phyloP scores from a whole-genome alignment of 2,113 vertebrate genomes.

The Forbesichthys agassizii region DNA sequence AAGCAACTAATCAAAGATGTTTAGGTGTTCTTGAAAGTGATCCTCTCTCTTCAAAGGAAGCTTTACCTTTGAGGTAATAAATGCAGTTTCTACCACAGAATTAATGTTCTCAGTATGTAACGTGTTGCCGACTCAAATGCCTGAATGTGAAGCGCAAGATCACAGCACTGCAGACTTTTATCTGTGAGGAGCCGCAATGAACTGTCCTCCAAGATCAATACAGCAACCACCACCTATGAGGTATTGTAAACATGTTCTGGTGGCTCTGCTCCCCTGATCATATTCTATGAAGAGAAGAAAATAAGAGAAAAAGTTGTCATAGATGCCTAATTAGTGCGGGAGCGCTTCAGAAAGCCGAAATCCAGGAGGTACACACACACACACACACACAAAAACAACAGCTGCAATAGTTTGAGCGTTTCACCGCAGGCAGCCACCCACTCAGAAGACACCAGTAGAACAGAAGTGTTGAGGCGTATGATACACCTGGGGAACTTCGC shows the following conservation, averaged over 20 bases:
- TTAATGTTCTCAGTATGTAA: no score
- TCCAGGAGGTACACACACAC: slow-evolving; percentile 5
- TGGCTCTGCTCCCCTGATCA: slow-evolving; percentile 14
- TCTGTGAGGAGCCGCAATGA: no score
- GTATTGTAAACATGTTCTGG: slow-evolving; percentile 15
- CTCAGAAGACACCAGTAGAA: slow-evolving; percentile 53
- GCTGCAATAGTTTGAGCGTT: slow-evolving; percentile 39
- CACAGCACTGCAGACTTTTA: no score
- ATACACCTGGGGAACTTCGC: slow-evolving; percentile 45
- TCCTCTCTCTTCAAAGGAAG: no score
- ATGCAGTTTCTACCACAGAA: no score
- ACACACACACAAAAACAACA: slow-evolving; percentile 32
- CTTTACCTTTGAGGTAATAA: no score
- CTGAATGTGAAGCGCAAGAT: no score
- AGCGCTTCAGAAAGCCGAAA: slow-evolving; percentile 24
- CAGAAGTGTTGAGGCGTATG: slow-evolving; percentile 34
- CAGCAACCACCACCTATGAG: slow-evolving; percentile 22
- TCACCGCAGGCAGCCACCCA: slow-evolving; percentile 52
- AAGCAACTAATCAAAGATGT: no score
- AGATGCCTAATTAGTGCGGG: slow-evolving; percentile 43
- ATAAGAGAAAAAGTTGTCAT: slow-evolving; percentile 32
- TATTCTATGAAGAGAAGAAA: background rate
- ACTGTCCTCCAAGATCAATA: background rate
- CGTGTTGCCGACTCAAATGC: no score
- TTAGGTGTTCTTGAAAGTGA: no score